Evolutionary conservation across 2,888 invertebrate species (phyloP), one percentile per base, ranked within the genome.

Genomic region (Oasisia sp.): DNA sequence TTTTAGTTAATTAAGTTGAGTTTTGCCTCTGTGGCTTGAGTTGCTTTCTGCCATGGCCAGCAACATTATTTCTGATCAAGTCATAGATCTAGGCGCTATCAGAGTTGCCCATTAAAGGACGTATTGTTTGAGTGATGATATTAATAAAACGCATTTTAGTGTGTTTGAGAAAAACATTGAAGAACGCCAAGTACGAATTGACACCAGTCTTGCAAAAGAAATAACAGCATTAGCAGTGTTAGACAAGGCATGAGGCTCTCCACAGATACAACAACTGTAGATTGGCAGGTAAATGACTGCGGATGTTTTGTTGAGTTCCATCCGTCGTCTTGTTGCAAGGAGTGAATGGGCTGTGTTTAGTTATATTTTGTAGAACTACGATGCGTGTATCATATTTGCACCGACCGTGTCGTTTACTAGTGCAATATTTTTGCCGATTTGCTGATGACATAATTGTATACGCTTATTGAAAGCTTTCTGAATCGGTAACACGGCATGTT

Each of bases 361-460:
- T 74, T 74, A 74, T 27, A 74, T 38, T 38, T 38, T 38, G 38
- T n/a, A 74, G 74, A 27, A 27, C n/a, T 74, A 74, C 2, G n/a
- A 74, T 74, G 74, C 27, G 14, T 74, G 74, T 74, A 74, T 74
- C 74, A 74, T 74, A 74, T 74, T 74, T 74, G 74, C 74, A 74
- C 74, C 19, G 27, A 74, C 27, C 27, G 74, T 27, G 74, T 74
- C n/a, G 74, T 74, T 74, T 74, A 19, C 27, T 74, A 74, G 74
- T 74, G 74, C 74, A 74, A 74, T 74, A 74, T 74, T 74, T 38
- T 74, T 74, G 74, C 74, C 74, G 74, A 74, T 74, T 19, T 74
- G 74, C 74, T 74, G 74, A 74, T 74, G 74, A 74, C 74, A 27
- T 74, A 38, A 38, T 38, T 38, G 27, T 74, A 74, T 74, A 74